A percentile compares a stretch with the other conserved stretches of the same genome.
Conservation (phyloP, 2,113 vertebrate genomes). For the Acanthisitta chloris region DNA sequence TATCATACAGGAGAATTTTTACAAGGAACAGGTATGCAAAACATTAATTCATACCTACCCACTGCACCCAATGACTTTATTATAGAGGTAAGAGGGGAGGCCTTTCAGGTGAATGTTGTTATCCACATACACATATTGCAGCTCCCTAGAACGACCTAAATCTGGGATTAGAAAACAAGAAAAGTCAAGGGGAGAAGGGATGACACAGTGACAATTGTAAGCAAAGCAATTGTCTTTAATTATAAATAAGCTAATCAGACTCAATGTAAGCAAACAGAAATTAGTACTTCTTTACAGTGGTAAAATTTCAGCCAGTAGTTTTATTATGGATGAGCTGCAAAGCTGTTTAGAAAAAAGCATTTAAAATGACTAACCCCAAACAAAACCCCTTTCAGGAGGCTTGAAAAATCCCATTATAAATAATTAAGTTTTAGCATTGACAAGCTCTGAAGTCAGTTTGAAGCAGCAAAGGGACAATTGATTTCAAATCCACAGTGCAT, state of each 20-base stretch:
- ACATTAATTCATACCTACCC: constrained; percentile 76
- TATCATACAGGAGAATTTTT: neutral
- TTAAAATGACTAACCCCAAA: neutral
- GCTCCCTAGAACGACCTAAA: constrained; percentile 92
- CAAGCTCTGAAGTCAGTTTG: neutral
- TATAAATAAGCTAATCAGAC: neutral
- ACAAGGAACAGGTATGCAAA: neutral
- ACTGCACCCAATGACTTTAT: constrained; percentile 95
- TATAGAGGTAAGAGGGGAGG: constrained; percentile 87
- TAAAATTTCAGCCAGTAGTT: neutral
- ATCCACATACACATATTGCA: constrained; percentile 93
- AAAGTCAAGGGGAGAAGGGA: neutral
- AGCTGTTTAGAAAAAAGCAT: neutral
- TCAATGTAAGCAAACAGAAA: constrained; percentile 3
- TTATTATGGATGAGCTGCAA: neutral
- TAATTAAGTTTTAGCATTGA: constrained; percentile 7
- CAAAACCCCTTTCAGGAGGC: neutral
- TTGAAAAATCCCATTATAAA: constrained; percentile 28
- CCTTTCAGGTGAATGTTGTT: constrained; percentile 86
- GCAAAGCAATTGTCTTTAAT: neutral
- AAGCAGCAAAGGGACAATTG: neutral
- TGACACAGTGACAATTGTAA: neutral
- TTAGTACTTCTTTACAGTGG: neutral
- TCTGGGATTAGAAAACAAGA: constrained; percentile 76
- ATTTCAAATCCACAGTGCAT: neutral